Percentiles rank a stretch among this genome's conserved stretches.
phyloP scores from a whole-genome alignment of 2,797 vertebrate genomes.

The Sebastes steindachneri region DNA sequence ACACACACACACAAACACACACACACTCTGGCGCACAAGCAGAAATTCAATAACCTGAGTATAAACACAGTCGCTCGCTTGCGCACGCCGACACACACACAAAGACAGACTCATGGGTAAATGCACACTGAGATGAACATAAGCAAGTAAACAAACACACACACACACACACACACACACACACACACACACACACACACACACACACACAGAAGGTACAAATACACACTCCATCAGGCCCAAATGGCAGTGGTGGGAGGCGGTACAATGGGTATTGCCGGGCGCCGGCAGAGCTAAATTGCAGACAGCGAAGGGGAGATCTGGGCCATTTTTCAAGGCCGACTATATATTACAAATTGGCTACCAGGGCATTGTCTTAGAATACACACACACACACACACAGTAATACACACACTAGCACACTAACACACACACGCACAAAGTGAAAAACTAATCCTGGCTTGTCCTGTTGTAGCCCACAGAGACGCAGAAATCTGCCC shows the following conservation, averaged over 20 bases:
- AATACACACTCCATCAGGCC: constrained; percentile 65
- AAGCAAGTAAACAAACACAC: constrained; percentile 60
- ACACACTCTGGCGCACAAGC: constrained; percentile 26
- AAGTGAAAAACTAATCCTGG: constrained; percentile 81
- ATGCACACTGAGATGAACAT: constrained; percentile 56
- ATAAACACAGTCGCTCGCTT: constrained; percentile 45
- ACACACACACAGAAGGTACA: not conserved
- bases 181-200: not conserved
- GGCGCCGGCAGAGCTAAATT: constrained; percentile 79
- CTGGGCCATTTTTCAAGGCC: constrained; percentile 84
- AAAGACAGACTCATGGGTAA: constrained; percentile 49
- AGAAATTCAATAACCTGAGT: constrained; percentile 65
- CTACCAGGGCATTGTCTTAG: constrained; percentile 76
- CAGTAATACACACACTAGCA: constrained; percentile 2
- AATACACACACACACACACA: constrained; percentile 52
- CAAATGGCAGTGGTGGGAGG: constrained; percentile 64
- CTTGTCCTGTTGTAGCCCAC: constrained; percentile 70
- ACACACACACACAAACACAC: not conserved
- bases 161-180: constrained; percentile 14
- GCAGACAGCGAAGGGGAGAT: constrained; percentile 79
- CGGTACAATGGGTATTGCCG: constrained; percentile 73
- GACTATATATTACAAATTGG: constrained; percentile 83
- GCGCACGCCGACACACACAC: not conserved
- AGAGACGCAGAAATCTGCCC: constrained; percentile 74
- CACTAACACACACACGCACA: constrained; percentile 18